Percentiles rank a stretch among this genome's conserved stretches.
These are phyloP conservation scores for Drosophila parvula DNA, from an alignment of 1,140 invertebrate species.

Conservation along the genomic window DNA sequence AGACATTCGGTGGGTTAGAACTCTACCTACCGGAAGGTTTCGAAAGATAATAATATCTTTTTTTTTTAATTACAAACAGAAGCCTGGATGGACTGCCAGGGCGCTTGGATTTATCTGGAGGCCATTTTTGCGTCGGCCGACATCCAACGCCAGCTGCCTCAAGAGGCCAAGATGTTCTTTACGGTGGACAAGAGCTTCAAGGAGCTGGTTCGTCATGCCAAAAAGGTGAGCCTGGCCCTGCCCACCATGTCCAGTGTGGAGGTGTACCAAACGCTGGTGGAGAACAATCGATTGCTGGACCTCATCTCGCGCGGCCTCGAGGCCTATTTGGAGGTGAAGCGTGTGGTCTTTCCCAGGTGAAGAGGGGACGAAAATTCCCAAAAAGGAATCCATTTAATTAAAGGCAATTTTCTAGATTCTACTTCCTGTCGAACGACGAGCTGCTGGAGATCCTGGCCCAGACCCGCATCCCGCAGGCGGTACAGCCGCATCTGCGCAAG, in stretches of 20 bases:
- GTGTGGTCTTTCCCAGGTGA: slow-evolving; percentile 92
- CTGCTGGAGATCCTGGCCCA: slow-evolving; percentile 96
- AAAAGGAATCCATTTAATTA: too few species aligned
- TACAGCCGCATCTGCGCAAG: slow-evolving; percentile 94
- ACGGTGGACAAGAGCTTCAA: slow-evolving; percentile 94
- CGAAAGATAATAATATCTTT: too few species aligned
- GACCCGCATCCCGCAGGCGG: slow-evolving; percentile 93
- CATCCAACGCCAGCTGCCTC: slow-evolving; percentile 93
- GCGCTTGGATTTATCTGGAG: slow-evolving; percentile 94
- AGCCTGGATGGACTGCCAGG: slow-evolving; percentile 93
- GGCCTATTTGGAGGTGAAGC: slow-evolving; percentile 93
- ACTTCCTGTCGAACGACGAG: slow-evolving; percentile 97
- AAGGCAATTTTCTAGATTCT: slow-evolving; percentile 85
- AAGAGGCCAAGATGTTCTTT: slow-evolving; percentile 92
- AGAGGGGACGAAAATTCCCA: background rate
- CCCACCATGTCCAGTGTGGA: slow-evolving; percentile 87
- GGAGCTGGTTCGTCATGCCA: slow-evolving; percentile 90
- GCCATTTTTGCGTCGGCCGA: slow-evolving; percentile 95
- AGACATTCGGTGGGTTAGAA: slow-evolving; percentile 87
- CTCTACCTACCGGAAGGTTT: background rate
- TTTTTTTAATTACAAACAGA: slow-evolving; percentile 87
- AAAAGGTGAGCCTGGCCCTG: slow-evolving; percentile 90
- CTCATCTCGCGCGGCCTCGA: slow-evolving; percentile 92
- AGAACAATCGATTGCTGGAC: slow-evolving; percentile 91
- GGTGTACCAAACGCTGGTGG: slow-evolving; percentile 89